Percentiles rank a stretch among this genome's conserved stretches.
Conservation (phyloP, 2,113 vertebrate genomes). For the Caranx melampygus region DNA sequence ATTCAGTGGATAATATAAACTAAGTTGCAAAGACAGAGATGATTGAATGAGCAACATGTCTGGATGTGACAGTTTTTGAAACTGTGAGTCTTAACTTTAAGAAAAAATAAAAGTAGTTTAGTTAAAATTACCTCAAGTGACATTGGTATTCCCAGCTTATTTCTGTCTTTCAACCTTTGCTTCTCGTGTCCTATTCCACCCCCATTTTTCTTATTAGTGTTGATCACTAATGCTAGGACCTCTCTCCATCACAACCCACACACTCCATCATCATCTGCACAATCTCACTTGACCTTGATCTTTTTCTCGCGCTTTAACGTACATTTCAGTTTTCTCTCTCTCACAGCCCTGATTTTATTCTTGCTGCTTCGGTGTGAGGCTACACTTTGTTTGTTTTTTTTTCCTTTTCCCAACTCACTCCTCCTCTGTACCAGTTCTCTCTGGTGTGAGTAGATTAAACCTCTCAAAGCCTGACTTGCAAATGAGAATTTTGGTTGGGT, state of each 20-base stretch:
- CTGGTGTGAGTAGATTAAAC: neutral
- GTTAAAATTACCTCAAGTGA: neutral
- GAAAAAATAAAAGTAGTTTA: neutral
- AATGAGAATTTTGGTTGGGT: neutral
- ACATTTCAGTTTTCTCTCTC: neutral
- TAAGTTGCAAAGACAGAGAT: neutral
- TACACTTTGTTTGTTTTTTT: neutral
- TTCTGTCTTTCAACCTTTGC: neutral
- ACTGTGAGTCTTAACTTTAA: neutral
- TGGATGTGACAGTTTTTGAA: neutral
- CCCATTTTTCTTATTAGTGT: neutral
- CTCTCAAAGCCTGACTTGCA: neutral
- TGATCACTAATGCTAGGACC: neutral
- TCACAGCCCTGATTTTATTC: neutral
- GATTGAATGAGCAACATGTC: neutral
- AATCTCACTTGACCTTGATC: neutral
- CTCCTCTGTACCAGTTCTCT: neutral
- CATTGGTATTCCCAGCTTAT: neutral
- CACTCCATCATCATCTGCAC: neutral
- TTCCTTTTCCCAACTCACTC: no score
- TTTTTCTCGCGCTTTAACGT: neutral
- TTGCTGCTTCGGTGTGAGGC: neutral
- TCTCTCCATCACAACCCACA: neutral
- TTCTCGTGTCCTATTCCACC: neutral
- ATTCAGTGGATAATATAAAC: slow-evolving; percentile 1